These are phyloP conservation scores for Ganaspis sp. DNA, from an alignment of 1,140 invertebrate genomes.

Conservation along the genomic window DNA sequence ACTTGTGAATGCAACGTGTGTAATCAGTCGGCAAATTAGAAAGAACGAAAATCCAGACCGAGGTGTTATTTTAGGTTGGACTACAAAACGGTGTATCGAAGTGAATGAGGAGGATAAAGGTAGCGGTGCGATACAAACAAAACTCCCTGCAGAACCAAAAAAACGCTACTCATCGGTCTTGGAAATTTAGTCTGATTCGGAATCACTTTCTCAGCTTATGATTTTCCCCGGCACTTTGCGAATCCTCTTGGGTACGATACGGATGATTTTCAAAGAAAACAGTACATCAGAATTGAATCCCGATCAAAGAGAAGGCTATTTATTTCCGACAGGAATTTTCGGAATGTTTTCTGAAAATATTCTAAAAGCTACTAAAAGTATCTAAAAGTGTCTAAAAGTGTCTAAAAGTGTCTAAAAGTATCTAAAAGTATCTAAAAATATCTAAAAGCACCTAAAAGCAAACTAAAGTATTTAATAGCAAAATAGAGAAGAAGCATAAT, in stretches of 20 bases:
- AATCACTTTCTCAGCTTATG: slow-evolving; percentile 19
- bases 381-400: too few relatives aligned
- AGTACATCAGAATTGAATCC: neutral
- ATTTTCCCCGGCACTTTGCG: slow-evolving; percentile 33
- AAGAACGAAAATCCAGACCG: slow-evolving; percentile 37
- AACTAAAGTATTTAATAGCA: too few relatives aligned
- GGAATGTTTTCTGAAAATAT: neutral
- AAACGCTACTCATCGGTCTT: slow-evolving; percentile 29
- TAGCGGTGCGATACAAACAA: slow-evolving; percentile 38
- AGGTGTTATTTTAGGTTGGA: slow-evolving; percentile 48
- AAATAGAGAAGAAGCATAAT: too few relatives aligned
- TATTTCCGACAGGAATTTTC: neutral
- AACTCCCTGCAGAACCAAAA: slow-evolving; percentile 34
- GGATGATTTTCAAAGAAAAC: slow-evolving; percentile 1
- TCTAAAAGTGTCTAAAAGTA: too few relatives aligned
- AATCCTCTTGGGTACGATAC: slow-evolving; percentile 22
- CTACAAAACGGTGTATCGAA: slow-evolving; percentile 45
- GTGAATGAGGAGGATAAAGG: slow-evolving; percentile 25
- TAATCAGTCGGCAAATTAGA: slow-evolving; percentile 37
- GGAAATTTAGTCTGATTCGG: slow-evolving; percentile 24
- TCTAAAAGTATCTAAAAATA: too few relatives aligned
- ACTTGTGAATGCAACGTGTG: neutral
- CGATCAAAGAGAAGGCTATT: neutral
- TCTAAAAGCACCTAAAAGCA: too few relatives aligned
- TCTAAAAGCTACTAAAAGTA: neutral